A percentile compares a stretch with the other conserved stretches of the same genome.
These are phyloP conservation scores for Mus spicilegus DNA, from an alignment of 2,113 vertebrate species.

Conservation along the genomic window DNA sequence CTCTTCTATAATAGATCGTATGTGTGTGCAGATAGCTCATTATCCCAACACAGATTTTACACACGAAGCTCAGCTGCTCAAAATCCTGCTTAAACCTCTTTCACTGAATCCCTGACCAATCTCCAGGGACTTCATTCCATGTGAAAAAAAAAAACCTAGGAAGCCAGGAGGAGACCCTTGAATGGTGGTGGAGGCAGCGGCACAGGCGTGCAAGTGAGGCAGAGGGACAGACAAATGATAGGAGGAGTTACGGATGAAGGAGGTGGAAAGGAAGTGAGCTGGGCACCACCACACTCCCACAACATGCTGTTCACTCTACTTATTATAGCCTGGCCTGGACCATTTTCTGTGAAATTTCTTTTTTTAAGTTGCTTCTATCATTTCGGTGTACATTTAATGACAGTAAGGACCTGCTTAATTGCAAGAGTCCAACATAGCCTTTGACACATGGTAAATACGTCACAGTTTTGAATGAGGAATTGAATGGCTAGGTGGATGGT, in stretches of 20 bases:
- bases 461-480: slow-evolving; percentile 1
- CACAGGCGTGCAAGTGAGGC: background rate
- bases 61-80: background rate
- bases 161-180: background rate
- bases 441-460: background rate
- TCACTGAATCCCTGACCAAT: background rate
- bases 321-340: background rate
- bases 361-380: background rate
- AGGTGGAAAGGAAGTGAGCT: background rate
- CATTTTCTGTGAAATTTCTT: background rate
- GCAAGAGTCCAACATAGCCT: background rate
- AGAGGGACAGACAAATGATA: background rate
- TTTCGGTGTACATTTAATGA: background rate
- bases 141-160: background rate
- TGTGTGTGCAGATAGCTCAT: slow-evolving; percentile 29
- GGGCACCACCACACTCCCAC: background rate
- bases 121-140: slow-evolving; percentile 17
- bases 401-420: background rate
- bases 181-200: background rate
- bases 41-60: slow-evolving; percentile 24
- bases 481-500: background rate
- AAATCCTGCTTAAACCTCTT: slow-evolving; percentile 12
- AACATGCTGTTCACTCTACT: background rate
- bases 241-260: background rate
- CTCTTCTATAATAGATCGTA: background rate